These are phyloP conservation scores for Ibycter americanus DNA, from an alignment of 2,797 vertebrate genomes.

Conservation along the genomic window DNA sequence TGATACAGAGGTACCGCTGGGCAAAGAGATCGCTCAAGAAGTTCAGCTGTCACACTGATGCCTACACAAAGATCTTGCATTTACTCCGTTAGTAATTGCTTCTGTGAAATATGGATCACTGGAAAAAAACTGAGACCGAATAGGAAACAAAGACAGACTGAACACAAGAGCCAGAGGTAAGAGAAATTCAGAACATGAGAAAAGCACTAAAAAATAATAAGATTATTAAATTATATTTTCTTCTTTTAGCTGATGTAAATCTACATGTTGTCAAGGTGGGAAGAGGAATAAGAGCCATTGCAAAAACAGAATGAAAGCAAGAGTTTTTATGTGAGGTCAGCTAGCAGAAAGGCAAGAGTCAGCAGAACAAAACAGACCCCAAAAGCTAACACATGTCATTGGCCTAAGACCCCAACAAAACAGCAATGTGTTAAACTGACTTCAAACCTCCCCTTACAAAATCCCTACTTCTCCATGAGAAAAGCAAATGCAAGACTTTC, in stretches of 20 bases:
- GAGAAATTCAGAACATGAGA: constrained; percentile 2
- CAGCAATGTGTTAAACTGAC: background rate
- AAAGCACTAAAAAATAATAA: constrained; percentile 2
- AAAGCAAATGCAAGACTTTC: background rate
- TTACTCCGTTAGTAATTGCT: background rate
- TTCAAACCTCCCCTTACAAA: background rate
- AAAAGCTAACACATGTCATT: background rate
- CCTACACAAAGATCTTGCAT: background rate
- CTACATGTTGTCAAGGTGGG: background rate
- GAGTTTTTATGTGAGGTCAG: background rate
- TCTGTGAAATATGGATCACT: background rate
- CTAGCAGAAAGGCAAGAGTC: background rate
- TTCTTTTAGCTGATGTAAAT: background rate
- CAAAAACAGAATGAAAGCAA: background rate
- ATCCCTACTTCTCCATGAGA: background rate
- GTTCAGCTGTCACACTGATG: background rate
- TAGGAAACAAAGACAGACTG: background rate
- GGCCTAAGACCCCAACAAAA: background rate
- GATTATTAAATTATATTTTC: background rate
- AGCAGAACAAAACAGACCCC: constrained; percentile 34
- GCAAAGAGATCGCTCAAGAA: background rate
- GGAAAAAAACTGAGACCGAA: background rate
- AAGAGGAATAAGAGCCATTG: background rate
- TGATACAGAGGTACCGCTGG: background rate
- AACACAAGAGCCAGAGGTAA: background rate